These are phyloP conservation scores for Drepanosiphum platanoidis DNA, from an alignment of 2,888 invertebrate species.

Conservation along the genomic window DNA sequence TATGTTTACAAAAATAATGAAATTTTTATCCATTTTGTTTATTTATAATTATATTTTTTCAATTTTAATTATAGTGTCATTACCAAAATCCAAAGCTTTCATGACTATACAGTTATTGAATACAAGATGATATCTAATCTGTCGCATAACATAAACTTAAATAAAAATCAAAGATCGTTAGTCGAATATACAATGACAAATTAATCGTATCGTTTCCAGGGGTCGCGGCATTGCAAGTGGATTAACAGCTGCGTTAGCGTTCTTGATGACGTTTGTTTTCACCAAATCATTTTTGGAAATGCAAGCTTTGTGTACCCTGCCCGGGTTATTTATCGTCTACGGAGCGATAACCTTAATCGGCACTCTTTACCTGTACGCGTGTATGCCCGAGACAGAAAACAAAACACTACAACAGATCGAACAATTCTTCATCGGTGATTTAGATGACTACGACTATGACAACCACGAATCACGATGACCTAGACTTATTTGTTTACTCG, in stretches of 20 bases:
- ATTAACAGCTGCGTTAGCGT: constrained; percentile 70
- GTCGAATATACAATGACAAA: background rate
- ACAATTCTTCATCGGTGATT: constrained; percentile 66
- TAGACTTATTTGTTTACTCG: background rate
- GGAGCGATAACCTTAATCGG: constrained; percentile 71
- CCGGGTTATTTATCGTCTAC: constrained; percentile 65
- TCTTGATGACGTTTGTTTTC: constrained; percentile 70
- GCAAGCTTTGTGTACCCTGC: constrained; percentile 60
- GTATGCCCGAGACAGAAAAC: constrained; percentile 85
- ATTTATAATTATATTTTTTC: too few species aligned
- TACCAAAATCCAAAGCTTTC: too few species aligned
- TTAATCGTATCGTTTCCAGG: constrained; percentile 66
- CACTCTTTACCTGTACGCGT: constrained; percentile 74
- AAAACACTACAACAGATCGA: constrained; percentile 78
- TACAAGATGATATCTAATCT: too few species aligned
- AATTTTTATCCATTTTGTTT: too few species aligned
- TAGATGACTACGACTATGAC: background rate
- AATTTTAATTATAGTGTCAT: too few species aligned
- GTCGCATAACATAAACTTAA: too few species aligned
- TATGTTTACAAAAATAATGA: too few species aligned
- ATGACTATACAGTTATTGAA: too few species aligned
- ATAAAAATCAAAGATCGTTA: too few species aligned
- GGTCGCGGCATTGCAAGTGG: constrained; percentile 71
- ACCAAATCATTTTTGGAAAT: constrained; percentile 69
- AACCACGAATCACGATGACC: background rate